These are phyloP conservation scores for Colinus virginianus DNA, from an alignment of 2,113 vertebrate species.

Conservation along the genomic window DNA sequence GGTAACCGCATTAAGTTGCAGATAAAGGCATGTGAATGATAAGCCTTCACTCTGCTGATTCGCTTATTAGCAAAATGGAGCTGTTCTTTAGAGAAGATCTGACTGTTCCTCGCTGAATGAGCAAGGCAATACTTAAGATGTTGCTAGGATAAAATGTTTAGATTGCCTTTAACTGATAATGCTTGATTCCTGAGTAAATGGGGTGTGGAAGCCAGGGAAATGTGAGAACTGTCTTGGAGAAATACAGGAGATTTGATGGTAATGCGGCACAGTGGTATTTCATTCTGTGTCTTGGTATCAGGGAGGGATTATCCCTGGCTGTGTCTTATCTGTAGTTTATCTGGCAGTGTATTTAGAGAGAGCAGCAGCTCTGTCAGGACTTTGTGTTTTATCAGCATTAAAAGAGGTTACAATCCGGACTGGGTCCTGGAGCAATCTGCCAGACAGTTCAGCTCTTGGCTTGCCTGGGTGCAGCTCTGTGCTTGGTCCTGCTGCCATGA, in stretches of 20 bases:
- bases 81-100: not conserved
- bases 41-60: not conserved
- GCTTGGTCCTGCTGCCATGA: not conserved
- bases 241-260: not conserved
- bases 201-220: not conserved
- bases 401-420: not conserved
- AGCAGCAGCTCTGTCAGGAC: constrained; percentile 6
- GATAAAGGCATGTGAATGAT: not conserved
- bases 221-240: not conserved
- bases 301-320: constrained; percentile 26
- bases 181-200: not conserved
- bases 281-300: constrained; percentile 5
- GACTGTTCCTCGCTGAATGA: not conserved
- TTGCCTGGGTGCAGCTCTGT: not conserved
- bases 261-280: constrained; percentile 8
- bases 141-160: not conserved
- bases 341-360: constrained; percentile 26
- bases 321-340: constrained; percentile 56
- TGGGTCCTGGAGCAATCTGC: not conserved
- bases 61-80: not conserved
- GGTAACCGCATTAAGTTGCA: not conserved
- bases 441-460: not conserved
- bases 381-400: constrained; percentile 27
- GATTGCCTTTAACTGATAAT: not conserved
- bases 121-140: not conserved